A percentile compares a stretch with the other conserved stretches of the same genome.
Evolutionary conservation across 2,888 invertebrate species (phyloP).

Genomic region (Carterocephalus palaemon): DNA sequence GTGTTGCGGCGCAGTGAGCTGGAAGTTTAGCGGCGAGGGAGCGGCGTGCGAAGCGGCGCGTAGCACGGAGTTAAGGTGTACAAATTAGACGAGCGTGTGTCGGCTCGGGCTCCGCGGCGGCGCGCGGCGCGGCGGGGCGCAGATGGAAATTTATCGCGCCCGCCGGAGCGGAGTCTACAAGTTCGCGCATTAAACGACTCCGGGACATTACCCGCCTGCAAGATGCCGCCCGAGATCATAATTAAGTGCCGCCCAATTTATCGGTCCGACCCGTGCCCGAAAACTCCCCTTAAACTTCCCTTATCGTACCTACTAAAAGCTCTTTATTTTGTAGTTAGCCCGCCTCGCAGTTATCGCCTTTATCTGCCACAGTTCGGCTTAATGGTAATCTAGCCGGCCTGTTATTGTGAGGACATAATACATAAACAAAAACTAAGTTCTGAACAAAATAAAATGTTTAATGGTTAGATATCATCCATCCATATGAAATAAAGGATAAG

Average conservation of each 20-base stretch:
- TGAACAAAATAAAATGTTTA: no score
- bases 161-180: slow-evolving; percentile 73
- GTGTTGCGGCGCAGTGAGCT: slow-evolving; percentile 20
- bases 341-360: slow-evolving; percentile 64
- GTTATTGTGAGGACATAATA: slow-evolving; percentile 16
- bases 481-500: no score
- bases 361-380: slow-evolving; percentile 44
- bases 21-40: slow-evolving; percentile 13
- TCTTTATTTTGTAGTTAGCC: slow-evolving; percentile 77
- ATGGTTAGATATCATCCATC: no score
- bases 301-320: slow-evolving; percentile 74
- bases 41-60: slow-evolving; percentile 12
- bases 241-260: slow-evolving; percentile 79
- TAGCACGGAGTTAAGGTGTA: slow-evolving; percentile 28
- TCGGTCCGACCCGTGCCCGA: slow-evolving; percentile 73
- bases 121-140: slow-evolving; percentile 46
- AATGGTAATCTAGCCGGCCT: slow-evolving; percentile 10
- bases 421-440: slow-evolving; percentile 13
- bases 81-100: slow-evolving; percentile 30
- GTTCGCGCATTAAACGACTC: slow-evolving; percentile 79
- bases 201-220: slow-evolving; percentile 77
- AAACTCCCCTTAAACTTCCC: slow-evolving; percentile 76
- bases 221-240: slow-evolving; percentile 79
- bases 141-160: slow-evolving; percentile 77
- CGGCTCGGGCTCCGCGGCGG: slow-evolving; percentile 30